Percentiles rank a stretch among this genome's conserved stretches.
phyloP scores from a whole-genome alignment of 2,888 invertebrate species.

The Vannuccia rotundouncinata region DNA sequence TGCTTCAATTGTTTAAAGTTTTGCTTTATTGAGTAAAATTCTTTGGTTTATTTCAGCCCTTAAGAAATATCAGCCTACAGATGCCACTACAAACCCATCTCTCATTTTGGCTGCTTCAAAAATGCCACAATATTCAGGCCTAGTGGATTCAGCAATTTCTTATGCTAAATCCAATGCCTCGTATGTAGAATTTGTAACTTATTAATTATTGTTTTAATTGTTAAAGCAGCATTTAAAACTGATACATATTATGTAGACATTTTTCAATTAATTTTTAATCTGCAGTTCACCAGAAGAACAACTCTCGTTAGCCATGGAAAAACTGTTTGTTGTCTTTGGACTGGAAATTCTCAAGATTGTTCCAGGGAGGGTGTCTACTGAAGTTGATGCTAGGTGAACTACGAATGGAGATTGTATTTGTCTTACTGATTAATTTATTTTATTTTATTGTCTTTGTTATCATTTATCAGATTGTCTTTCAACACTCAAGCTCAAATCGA shows the following conservation, averaged over 20 bases:
- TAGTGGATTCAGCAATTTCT: constrained; percentile 80
- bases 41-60: constrained; percentile 83
- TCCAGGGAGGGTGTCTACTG: constrained; percentile 90
- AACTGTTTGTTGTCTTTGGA: constrained; percentile 88
- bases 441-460: neutral
- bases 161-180: constrained; percentile 68
- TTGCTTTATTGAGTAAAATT: too few relatives aligned
- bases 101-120: constrained; percentile 86
- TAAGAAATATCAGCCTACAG: constrained; percentile 90
- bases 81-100: constrained; percentile 98
- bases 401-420: neutral
- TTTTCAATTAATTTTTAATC: too few relatives aligned
- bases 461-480: constrained; percentile 72
- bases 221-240: too few relatives aligned
- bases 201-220: too few relatives aligned
- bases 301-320: constrained; percentile 78
- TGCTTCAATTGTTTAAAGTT: too few relatives aligned
- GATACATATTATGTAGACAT: too few relatives aligned
- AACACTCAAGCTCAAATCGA: constrained; percentile 81
- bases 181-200: constrained; percentile 53
- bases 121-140: constrained; percentile 81
- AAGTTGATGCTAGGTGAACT: constrained; percentile 79
- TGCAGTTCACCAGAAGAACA: constrained; percentile 68
- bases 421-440: constrained; percentile 16
- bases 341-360: constrained; percentile 92